These are phyloP conservation scores for Epinephelus lanceolatus DNA, from an alignment of 2,113 vertebrate genomes.

Conservation along the genomic window DNA sequence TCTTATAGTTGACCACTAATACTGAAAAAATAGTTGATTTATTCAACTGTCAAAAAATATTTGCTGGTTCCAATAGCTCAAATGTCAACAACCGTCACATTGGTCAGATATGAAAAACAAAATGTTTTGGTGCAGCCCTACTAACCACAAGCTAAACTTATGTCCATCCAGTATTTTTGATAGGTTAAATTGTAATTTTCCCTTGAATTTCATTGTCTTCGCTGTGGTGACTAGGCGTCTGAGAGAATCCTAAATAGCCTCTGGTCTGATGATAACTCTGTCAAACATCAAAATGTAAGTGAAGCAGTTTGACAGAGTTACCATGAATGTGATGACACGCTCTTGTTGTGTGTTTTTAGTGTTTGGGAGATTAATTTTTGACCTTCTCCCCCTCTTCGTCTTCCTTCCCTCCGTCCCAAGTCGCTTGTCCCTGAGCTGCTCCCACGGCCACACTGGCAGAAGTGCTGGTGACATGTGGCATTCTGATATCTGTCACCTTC, in stretches of 20 bases:
- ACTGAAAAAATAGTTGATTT: not conserved
- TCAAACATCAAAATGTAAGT: conserved; percentile 45
- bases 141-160: not conserved
- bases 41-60: not conserved
- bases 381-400: conserved; percentile 50
- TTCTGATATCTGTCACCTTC: conserved; percentile 83
- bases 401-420: conserved; percentile 37
- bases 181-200: not conserved
- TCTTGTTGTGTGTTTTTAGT: conserved; percentile 28
- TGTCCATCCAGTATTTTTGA: not conserved
- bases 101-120: not conserved
- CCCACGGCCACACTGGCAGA: conserved; percentile 66
- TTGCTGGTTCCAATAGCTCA: not conserved
- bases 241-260: not conserved
- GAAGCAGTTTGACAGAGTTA: conserved; percentile 9
- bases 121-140: not conserved
- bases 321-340: conserved; percentile 30
- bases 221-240: not conserved
- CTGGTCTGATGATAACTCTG: conserved; percentile 26
- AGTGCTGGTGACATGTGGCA: conserved; percentile 75
- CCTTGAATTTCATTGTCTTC: not conserved
- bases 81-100: not conserved
- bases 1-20: not conserved
- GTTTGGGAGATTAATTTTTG: conserved; percentile 33
- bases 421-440: conserved; percentile 65